Percentiles rank a stretch among this genome's conserved stretches.
These are phyloP conservation scores for Drosophila parvula DNA, from an alignment of 1,140 invertebrate species.

Conservation along the genomic window DNA sequence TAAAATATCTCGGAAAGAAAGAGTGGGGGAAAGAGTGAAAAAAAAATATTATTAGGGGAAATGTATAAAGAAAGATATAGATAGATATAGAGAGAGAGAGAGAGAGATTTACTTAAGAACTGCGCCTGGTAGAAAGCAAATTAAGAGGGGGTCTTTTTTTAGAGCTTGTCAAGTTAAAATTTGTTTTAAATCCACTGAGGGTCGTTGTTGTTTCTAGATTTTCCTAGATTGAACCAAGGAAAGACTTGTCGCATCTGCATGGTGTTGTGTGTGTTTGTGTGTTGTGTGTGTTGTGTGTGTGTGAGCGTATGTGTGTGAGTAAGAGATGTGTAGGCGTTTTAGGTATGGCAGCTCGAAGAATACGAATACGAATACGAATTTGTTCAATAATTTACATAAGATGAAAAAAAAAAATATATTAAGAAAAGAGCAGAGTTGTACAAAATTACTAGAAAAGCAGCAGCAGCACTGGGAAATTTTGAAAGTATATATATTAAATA, in stretches of 20 bases:
- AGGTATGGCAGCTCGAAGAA: slow-evolving; percentile 77
- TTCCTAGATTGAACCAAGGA: slow-evolving; percentile 64
- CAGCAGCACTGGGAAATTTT: slow-evolving; percentile 49
- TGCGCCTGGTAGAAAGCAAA: slow-evolving; percentile 55
- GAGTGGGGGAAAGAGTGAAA: slow-evolving; percentile 9
- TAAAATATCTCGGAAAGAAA: slow-evolving; percentile 53
- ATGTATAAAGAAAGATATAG: slow-evolving; percentile 24
- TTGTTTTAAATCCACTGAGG: slow-evolving; percentile 11
- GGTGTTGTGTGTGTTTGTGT: slow-evolving; percentile 14
- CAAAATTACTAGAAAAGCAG: slow-evolving; percentile 37
- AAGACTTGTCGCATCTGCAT: slow-evolving; percentile 59
- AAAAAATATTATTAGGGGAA: slow-evolving; percentile 5
- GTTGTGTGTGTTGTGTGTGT: slow-evolving; percentile 26
- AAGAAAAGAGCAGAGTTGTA: slow-evolving; percentile 14
- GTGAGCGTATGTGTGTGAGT: slow-evolving; percentile 40
- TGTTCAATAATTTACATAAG: slow-evolving; percentile 43
- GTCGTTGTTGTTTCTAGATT: slow-evolving; percentile 38
- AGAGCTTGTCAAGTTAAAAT: slow-evolving; percentile 13
- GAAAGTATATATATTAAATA: slow-evolving; percentile 4
- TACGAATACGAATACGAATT: slow-evolving; percentile 76
- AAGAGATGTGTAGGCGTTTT: slow-evolving; percentile 35
- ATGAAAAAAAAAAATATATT: slow-evolving; percentile 14
- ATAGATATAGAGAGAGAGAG: slow-evolving; percentile 17
- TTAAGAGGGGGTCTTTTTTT: slow-evolving; percentile 7
- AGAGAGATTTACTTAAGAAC: slow-evolving; percentile 33